Evolutionary conservation across 2,888 invertebrate genomes (phyloP).

Genomic region (Frankliniella fusca): DNA sequence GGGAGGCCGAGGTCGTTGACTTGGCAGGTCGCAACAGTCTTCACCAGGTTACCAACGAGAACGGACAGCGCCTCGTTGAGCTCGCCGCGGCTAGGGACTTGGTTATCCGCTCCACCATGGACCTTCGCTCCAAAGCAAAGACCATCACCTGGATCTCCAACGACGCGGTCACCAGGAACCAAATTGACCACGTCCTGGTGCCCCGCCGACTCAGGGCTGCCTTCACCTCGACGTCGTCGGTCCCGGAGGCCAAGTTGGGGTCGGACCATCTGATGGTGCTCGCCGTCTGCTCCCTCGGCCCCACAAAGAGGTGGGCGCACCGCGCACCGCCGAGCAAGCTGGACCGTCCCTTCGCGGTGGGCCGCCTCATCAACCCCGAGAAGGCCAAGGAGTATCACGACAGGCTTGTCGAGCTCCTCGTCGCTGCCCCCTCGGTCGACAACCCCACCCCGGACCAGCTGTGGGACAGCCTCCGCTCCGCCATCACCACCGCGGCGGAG

Average conservation of each 20-base stretch:
- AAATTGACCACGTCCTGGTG: neutral
- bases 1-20: slow-evolving; percentile 30
- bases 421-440: neutral
- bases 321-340: neutral
- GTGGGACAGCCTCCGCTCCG: neutral
- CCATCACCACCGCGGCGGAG: neutral
- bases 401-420: neutral
- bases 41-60: slow-evolving; percentile 33
- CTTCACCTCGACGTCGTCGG: neutral
- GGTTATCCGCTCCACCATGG: neutral
- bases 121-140: neutral
- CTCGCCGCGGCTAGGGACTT: neutral
- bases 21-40: slow-evolving; percentile 33
- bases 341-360: neutral
- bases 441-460: neutral
- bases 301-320: neutral
- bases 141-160: neutral
- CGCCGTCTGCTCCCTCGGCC: neutral
- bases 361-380: neutral
- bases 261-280: neutral
- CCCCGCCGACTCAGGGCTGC: neutral
- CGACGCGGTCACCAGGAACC: neutral
- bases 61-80: slow-evolving; percentile 32
- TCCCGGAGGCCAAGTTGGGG: neutral
- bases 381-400: neutral